Conservation (phyloP, 2,888 invertebrate genomes). For the Leptothorax acervorum region DNA sequence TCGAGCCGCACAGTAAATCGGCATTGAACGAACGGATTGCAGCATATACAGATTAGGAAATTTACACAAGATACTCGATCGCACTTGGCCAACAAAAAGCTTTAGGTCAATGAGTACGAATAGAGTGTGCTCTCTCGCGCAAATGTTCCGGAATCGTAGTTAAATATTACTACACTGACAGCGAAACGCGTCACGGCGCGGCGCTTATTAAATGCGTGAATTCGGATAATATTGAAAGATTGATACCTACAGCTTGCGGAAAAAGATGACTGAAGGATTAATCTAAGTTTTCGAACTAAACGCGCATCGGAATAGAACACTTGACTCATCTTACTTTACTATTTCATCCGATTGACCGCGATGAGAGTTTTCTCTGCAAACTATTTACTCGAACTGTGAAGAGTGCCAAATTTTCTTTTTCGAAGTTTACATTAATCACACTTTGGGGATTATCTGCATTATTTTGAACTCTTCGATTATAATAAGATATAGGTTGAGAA, state of each 20-base stretch:
- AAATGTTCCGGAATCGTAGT: slow-evolving; percentile 57
- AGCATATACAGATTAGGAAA: slow-evolving; percentile 67
- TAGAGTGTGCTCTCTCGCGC: slow-evolving; percentile 51
- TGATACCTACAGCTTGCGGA: not conserved
- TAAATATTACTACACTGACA: slow-evolving; percentile 62
- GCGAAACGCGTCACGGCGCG: slow-evolving; percentile 2
- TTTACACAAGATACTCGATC: slow-evolving; percentile 57
- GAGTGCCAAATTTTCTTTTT: not conserved
- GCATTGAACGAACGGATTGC: slow-evolving; percentile 68
- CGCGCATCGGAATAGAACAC: not conserved
- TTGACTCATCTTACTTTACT: not conserved
- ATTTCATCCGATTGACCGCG: not conserved
- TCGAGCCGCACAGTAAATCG: slow-evolving; percentile 53
- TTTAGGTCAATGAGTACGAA: slow-evolving; percentile 58
- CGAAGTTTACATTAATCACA: not conserved
- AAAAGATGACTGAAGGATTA: slow-evolving; percentile 19
- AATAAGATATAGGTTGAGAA: no score
- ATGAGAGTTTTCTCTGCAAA: not conserved
- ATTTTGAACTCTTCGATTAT: not conserved
- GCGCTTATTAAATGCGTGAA: slow-evolving; percentile 33
- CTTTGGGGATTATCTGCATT: not conserved
- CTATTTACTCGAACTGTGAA: not conserved
- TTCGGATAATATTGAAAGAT: not conserved
- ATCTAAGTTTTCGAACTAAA: not conserved
- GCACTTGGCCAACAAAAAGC: slow-evolving; percentile 60